Evolutionary conservation across 1,140 invertebrate genomes (phyloP), one percentile per base, ranked within the genome.

Genomic region (Drosophila grimshawi): DNA sequence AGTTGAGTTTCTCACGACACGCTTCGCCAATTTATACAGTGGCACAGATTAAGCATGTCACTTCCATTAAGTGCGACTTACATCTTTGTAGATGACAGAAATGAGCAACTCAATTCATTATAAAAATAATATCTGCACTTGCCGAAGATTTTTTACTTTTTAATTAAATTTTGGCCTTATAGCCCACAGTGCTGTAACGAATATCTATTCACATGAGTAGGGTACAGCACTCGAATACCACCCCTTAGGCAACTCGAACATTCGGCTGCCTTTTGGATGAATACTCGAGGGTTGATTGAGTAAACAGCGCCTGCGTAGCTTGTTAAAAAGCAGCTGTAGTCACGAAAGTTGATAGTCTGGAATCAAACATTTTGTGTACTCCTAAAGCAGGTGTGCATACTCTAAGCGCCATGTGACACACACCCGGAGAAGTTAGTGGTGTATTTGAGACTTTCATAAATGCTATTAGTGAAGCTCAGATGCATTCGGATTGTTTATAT

Each of bases 151-250:
- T 19, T 19, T 0, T 19, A 19, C 2, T 19, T 19, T 19, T 19
- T 19, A 19, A 19, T 19, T 19, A 19, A 19, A 19, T 11, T 5
- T 5, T 10, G 32, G 5, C 4, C 6, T 51, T 51, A 27, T 11
- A 37, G 5, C n/a, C 51, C 51, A 53, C 60, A 72, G 56, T 61
- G 45, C 27, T 6, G 4, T 43, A 43, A 8, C 27, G 8, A 27
- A 29, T 53, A 30, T 3, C 11, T 3, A 6, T 6, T n/a, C 3
- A n/a, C n/a, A 30, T 63, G 48, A 59, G 52, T 71, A 43, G 60
- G 62, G 48, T 51, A 71, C 73, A 68, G 72, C 67, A 73, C 81
- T 81, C 68, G 37, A 65, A 52, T 62, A 51, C 78, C 71, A 81
- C 79, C 79, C 79, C 78, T 46, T 66, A 43, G 53, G 10, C 51